Evolutionary conservation across 23 tunicate genomes (phyloP), one percentile per base, ranked within the genome.

Genomic region (Trididemnum clinides): DNA sequence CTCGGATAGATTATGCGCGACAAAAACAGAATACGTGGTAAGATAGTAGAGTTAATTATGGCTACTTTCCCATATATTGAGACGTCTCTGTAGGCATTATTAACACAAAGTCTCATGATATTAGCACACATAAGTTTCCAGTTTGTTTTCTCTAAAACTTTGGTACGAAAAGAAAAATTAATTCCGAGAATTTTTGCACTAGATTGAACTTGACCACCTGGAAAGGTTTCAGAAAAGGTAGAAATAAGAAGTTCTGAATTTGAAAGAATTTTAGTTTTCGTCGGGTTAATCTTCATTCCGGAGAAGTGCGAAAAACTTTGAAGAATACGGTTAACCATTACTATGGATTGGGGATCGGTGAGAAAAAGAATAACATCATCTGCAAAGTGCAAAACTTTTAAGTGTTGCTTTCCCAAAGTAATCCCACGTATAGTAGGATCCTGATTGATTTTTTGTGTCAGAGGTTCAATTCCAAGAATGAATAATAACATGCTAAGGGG

Each of bases 401-500:
- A 4, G 20, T 51, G 23, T 50, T 2, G 1, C 6, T 29, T 73
- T 5, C 38, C 66, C 1, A 72, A 25, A 32, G 1, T 50, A 3
- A 84, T 33, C 0, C 88, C 88, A 15, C 21, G 30, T 12, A 84
- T 72, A 0, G 10, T 2, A 27, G 29, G 54, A 22, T 84, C 25
- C 18, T 72, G 57, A 4, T 50, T 5, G 6, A 73, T 73, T n/a
- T 50, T 34, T 72, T 71, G 49, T 12, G 81, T 57, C 39, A 84
- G 19, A 1, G 71, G 49, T 18, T 84, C 82, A 4, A 82, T 49
- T 1, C 23, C 64, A 4, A 50, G 1, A 20, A 57, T 49, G 33
- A 71, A 84, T 1, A 84, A 57, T 31, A 72, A 33, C 88, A 84
- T 84, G 77, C 88, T 84, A 29, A 84, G 3, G n/a, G 88, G 88